Base-by-base conservation (phyloP, 1,140 invertebrate species). In the Drosophila punjabiensis region DNA sequence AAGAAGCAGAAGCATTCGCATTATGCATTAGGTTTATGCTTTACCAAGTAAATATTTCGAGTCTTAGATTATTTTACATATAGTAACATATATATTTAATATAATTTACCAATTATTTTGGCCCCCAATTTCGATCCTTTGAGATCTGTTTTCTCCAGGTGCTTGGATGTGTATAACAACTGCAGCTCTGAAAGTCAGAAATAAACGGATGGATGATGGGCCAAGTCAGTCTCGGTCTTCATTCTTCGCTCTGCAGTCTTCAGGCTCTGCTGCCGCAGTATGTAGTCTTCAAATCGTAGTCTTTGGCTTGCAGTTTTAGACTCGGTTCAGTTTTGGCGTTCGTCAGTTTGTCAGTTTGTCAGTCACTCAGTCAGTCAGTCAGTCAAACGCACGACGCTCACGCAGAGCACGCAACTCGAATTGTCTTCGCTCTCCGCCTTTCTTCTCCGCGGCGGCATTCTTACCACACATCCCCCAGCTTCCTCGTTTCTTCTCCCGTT, bases 371-470 rank as follows among this genome's bases (percentile, higher is more conserved):
- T 65, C 41, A 58, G 50, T 65, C 66, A 45, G 82, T 73, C 24
- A 65, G 80, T 80, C 59, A 62, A 90, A 89, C 86, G 86, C 86
- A 89, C 86, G 88, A 92, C 91, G 91, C 91, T 92, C 91, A 92
- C 91, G 91, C 91, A 92, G 85, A 91, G 92, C 91, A 92, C 91
- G 91, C 91, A 92, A 85, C 75, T 91, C 66, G 76, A 87, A 88
- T 90, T 91, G 69, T 83, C 79, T 75, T 84, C 61, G 41, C 58
- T 68, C 63, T 70, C 66, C 16, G 41, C 32, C 45, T 47, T 50
- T 61, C 64, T 76, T 59, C 79, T 70, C 56, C 68, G 55, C 79
- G 56, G 65, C 76, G 50, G 67, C 75, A 89, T 89, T 89, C 79
- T 73, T 85, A 58, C 64, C 52, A 32, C 16, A 58, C 18, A 53